A percentile compares a stretch with the other conserved stretches of the same genome.
Evolutionary conservation across 2,797 vertebrate species (phyloP).

Genomic region (Sparidentex hasta): DNA sequence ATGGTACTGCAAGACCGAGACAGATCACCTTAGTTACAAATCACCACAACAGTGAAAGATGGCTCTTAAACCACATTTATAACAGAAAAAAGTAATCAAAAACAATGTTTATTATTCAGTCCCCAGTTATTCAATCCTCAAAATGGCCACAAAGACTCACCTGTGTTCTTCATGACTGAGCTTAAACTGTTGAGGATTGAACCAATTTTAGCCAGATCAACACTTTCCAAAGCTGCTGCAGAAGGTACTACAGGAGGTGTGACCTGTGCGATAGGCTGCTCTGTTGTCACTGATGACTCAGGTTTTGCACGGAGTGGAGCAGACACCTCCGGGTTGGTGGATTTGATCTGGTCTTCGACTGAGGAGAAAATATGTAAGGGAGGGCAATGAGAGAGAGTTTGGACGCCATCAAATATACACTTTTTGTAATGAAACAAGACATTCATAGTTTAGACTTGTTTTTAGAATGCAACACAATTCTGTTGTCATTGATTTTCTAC

Average conservation of each 20-base stretch:
- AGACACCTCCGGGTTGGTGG: slow-evolving; percentile 43
- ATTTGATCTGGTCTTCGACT: slow-evolving; percentile 90
- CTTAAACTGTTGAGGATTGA: slow-evolving; percentile 95
- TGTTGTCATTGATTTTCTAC: slow-evolving; percentile 1
- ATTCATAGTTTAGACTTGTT: neutral
- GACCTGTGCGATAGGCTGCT: slow-evolving; percentile 43
- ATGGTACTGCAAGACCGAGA: slow-evolving; percentile 54
- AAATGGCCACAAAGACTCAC: slow-evolving; percentile 78
- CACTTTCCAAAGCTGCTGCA: slow-evolving; percentile 86
- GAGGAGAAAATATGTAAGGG: slow-evolving; percentile 7
- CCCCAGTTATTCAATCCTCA: neutral
- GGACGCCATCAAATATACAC: neutral
- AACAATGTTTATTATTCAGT: too few relatives aligned
- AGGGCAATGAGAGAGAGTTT: neutral
- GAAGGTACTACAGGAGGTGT: slow-evolving; percentile 25
- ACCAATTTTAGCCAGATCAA: slow-evolving; percentile 96
- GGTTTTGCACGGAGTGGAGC: slow-evolving; percentile 35
- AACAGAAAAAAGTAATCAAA: neutral
- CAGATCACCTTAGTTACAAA: neutral
- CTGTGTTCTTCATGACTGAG: slow-evolving; percentile 93
- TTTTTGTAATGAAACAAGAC: neutral
- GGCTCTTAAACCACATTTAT: neutral
- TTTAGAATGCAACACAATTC: neutral
- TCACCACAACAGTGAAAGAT: too few relatives aligned
- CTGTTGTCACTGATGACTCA: slow-evolving; percentile 48